Percentiles rank a stretch among this genome's conserved stretches.
These are phyloP conservation scores for Pangasianodon hypophthalmus DNA, from an alignment of 2,113 vertebrate genomes.

Conservation along the genomic window DNA sequence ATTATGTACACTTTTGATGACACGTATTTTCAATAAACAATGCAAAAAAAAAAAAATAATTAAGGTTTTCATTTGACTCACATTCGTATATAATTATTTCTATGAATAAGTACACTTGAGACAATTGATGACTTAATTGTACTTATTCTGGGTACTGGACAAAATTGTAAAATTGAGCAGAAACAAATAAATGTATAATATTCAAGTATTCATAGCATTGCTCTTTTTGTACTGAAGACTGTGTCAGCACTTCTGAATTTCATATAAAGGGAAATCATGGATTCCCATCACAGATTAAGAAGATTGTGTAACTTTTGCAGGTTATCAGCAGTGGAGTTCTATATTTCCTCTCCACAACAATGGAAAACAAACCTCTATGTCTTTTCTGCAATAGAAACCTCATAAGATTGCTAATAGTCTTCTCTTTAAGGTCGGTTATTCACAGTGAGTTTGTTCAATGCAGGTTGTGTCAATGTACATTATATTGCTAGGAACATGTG, in stretches of 20 bases:
- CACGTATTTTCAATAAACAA: background rate
- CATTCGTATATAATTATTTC: background rate
- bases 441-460: too few relatives aligned
- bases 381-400: background rate
- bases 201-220: background rate
- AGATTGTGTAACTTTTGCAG: background rate
- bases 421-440: background rate
- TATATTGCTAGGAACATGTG: background rate
- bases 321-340: too few relatives aligned
- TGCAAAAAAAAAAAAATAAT: background rate
- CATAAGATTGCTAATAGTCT: background rate
- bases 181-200: background rate
- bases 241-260: too few relatives aligned
- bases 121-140: background rate
- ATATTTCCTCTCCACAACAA: background rate
- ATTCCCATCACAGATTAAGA: background rate
- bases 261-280: background rate
- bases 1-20: background rate
- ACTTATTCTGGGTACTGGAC: background rate
- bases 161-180: too few relatives aligned
- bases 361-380: background rate
- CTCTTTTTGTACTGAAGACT: background rate
- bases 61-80: background rate
- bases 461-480: background rate
- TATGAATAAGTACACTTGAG: background rate